A percentile compares a stretch with the other conserved stretches of the same genome.
phyloP scores from a whole-genome alignment of 2,888 invertebrate species.

The Emesis furor region DNA sequence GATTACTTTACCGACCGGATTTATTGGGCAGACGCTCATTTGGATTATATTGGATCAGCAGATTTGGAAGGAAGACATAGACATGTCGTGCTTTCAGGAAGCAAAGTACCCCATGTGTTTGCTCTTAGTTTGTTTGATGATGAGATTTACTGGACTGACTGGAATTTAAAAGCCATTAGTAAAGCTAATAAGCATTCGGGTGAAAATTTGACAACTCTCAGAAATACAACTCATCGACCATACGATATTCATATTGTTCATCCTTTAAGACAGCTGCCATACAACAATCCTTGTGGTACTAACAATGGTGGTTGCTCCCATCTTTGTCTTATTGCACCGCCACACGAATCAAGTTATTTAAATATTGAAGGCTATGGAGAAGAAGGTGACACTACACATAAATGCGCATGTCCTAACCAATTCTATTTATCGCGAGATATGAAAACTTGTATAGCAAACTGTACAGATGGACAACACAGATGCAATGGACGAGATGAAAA shows the following conservation, averaged over 20 bases:
- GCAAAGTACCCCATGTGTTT: slow-evolving; percentile 98
- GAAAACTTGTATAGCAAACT: slow-evolving; percentile 98
- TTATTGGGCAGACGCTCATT: slow-evolving; percentile 99
- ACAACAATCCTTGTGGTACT: slow-evolving; percentile 97
- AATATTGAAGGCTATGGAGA: slow-evolving; percentile 96
- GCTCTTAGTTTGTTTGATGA: slow-evolving; percentile 98
- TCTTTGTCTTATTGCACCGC: slow-evolving; percentile 97
- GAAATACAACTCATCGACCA: slow-evolving; percentile 98
- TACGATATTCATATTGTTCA: slow-evolving; percentile 98
- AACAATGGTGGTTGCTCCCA: slow-evolving; percentile 99
- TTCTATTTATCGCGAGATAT: slow-evolving; percentile 96
- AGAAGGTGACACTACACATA: slow-evolving; percentile 95
- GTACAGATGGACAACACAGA: slow-evolving; percentile 97
- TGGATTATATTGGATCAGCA: slow-evolving; percentile 98
- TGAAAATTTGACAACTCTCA: slow-evolving; percentile 94
- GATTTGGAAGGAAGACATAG: slow-evolving; percentile 98
- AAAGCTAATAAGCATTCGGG: slow-evolving; percentile 98
- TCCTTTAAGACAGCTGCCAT: slow-evolving; percentile 96
- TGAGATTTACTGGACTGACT: slow-evolving; percentile 98
- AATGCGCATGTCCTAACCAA: slow-evolving; percentile 99
- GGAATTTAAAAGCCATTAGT: slow-evolving; percentile 98
- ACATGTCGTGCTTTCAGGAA: slow-evolving; percentile 96
- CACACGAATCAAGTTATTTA: slow-evolving; percentile 95
- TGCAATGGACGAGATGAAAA: slow-evolving; percentile 93
- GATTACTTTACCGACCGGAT: slow-evolving; percentile 99